Conservation (phyloP, 2,797 vertebrate genomes). For the Rousettus madagascariensis region DNA sequence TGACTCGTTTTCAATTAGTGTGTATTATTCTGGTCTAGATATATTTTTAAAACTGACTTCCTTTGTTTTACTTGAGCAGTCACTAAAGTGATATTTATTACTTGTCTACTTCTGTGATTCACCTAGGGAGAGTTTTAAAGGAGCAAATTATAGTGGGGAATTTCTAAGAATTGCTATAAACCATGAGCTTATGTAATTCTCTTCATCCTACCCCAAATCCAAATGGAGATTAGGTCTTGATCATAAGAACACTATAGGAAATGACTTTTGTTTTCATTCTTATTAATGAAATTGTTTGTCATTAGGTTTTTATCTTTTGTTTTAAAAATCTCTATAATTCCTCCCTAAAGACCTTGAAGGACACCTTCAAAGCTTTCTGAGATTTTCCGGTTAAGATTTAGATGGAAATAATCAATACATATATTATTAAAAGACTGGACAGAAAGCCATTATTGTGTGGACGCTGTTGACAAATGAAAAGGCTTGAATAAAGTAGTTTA, state of each 20-base stretch:
- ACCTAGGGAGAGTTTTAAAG: conserved; percentile 61
- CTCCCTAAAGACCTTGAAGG: conserved; percentile 76
- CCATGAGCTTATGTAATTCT: conserved; percentile 53
- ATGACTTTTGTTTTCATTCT: conserved; percentile 70
- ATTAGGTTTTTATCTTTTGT: conserved; percentile 75
- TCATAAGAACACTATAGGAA: conserved; percentile 56
- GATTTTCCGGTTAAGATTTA: conserved; percentile 71
- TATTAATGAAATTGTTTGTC: conserved; percentile 73
- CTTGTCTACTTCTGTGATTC: conserved; percentile 63
- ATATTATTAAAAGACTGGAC: conserved; percentile 83
- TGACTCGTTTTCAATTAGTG: conserved; percentile 73
- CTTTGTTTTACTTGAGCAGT: conserved; percentile 76
- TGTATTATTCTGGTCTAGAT: conserved; percentile 70
- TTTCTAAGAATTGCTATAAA: conserved; percentile 55
- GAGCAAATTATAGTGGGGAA: conserved; percentile 27
- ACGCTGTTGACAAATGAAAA: conserved; percentile 84
- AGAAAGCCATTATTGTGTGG: conserved; percentile 80
- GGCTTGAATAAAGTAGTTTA: conserved; percentile 85
- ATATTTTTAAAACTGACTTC: conserved; percentile 73
- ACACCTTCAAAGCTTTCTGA: conserved; percentile 63
- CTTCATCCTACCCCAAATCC: conserved; percentile 46
- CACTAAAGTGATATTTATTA: conserved; percentile 78
- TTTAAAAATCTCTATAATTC: conserved; percentile 69
- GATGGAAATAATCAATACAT: conserved; percentile 83
- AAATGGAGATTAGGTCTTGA: conserved; percentile 56